Percentiles rank a stretch among this genome's conserved stretches.
Evolutionary conservation across 1,140 invertebrate species (phyloP).

Genomic region (Macrotrachela quadricornifera): DNA sequence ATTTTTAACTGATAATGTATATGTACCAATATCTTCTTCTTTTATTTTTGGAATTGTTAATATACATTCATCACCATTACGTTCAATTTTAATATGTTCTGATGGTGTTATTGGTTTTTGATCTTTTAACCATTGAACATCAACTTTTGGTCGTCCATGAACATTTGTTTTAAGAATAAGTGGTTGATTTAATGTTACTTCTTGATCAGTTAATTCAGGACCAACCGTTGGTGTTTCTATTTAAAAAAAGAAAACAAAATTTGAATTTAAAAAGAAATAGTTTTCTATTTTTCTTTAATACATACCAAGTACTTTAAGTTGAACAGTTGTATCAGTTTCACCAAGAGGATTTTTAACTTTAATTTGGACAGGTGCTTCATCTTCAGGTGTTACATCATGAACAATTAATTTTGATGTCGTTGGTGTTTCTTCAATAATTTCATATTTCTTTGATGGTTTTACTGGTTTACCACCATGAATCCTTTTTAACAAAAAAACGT

Average conservation of each 20-base stretch:
- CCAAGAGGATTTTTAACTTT: slow-evolving; percentile 55
- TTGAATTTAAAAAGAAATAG: too few species aligned
- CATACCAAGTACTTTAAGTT: slow-evolving; percentile 39
- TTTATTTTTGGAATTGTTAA: slow-evolving; percentile 30
- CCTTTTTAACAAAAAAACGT: too few species aligned
- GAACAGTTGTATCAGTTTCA: slow-evolving; percentile 46
- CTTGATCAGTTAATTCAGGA: not conserved
- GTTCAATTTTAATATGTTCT: not conserved
- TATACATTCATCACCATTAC: not conserved
- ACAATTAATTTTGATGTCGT: too few species aligned
- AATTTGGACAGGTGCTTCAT: slow-evolving; percentile 17
- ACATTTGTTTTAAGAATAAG: slow-evolving; percentile 3
- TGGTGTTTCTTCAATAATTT: too few species aligned
- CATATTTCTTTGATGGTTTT: too few species aligned
- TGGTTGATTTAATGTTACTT: slow-evolving; percentile 6
- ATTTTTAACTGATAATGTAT: slow-evolving; percentile 56
- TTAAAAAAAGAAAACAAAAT: too few species aligned
- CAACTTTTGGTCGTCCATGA: not conserved
- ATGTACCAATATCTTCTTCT: slow-evolving; percentile 52
- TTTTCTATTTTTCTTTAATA: too few species aligned
- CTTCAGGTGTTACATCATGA: too few species aligned
- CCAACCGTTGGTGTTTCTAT: not conserved
- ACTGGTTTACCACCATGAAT: too few species aligned
- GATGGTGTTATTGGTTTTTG: not conserved
- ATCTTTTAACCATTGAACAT: slow-evolving; percentile 4